These are phyloP conservation scores for Brenthis ino DNA, from an alignment of 2,888 invertebrate genomes.

Conservation along the genomic window DNA sequence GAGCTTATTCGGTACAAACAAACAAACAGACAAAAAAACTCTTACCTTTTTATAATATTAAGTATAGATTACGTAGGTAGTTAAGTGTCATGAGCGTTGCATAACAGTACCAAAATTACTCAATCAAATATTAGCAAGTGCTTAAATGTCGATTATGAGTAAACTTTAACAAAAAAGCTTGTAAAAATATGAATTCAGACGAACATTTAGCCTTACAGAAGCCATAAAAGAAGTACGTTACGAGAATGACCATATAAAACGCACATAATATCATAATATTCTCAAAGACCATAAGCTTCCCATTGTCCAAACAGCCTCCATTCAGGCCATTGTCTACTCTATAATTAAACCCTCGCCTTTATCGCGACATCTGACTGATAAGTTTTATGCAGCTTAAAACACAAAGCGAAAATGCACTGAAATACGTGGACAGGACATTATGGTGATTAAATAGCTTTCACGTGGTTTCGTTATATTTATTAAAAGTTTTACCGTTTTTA, in stretches of 20 bases:
- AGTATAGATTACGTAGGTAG: no score
- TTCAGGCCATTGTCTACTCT: conserved; percentile 36
- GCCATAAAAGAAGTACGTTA: not conserved
- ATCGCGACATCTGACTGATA: conserved; percentile 37
- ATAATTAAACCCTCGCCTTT: conserved; percentile 38
- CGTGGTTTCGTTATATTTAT: not conserved
- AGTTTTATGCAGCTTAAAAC: conserved; percentile 28
- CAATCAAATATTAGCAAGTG: no score
- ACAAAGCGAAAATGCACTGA: conserved; percentile 29
- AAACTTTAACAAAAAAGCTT: no score
- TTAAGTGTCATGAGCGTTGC: no score
- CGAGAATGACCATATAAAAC: conserved; percentile 6
- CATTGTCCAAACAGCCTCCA: conserved; percentile 34
- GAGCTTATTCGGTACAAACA: no score
- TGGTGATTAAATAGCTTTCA: conserved; percentile 15
- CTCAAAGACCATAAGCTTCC: conserved; percentile 35
- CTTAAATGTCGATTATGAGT: no score
- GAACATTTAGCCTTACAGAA: not conserved
- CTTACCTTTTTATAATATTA: no score
- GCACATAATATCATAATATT: conserved; percentile 22
- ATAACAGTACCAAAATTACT: no score
- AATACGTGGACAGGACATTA: conserved; percentile 17
- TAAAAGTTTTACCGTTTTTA: not conserved
- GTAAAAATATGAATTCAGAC: not conserved
- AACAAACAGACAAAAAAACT: no score